Evolutionary conservation across 2,113 vertebrate genomes (phyloP), one percentile per base, ranked within the genome.

Genomic region (Engraulis encrasicolus): DNA sequence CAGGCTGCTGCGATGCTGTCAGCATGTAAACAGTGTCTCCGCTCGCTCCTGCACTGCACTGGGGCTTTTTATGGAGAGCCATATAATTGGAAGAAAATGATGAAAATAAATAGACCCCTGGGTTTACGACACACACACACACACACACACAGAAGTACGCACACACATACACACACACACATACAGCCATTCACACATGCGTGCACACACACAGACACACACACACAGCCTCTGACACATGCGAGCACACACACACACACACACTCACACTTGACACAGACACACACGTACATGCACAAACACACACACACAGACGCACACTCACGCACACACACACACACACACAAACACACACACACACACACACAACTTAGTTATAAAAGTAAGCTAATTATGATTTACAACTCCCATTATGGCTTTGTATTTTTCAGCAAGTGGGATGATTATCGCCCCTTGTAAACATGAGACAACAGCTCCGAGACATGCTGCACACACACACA

Each of bases 361-460:
- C 58, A 27, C 58, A 61, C n/a, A 61, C 58, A 66, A 66, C 27
- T n/a, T 27, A 31, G 58, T 66, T 61, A 31, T 31, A 66, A 27
- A 86, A 80, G 52, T 77, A 84, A n/a, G 54, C 54, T 50, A 79
- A 85, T 85, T 81, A 82, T 86, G 58, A 88, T 85, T 78, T 85
- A 85, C 79, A 82, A 80, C 50, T 74, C 20, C 54, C 58, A 88
- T 88, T 79, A 80, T 77, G 66, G 79, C 52, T 80, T 82, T 58
- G 74, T 82, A 79, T 61, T 49, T 66, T 31, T 66, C 58, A 66
- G n/a, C 27, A 31, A 23, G 58, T 66, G 23, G 27, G 58, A 66
- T 66, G 58, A 66, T 66, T 66, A 66, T 66, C 58, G 7, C 23
- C 27, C n/a, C n/a, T 66, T 66, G 58, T 66, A 66, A 66, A 66